Base-by-base conservation (phyloP, 2,888 invertebrate species). In the Oscheius sp. region DNA sequence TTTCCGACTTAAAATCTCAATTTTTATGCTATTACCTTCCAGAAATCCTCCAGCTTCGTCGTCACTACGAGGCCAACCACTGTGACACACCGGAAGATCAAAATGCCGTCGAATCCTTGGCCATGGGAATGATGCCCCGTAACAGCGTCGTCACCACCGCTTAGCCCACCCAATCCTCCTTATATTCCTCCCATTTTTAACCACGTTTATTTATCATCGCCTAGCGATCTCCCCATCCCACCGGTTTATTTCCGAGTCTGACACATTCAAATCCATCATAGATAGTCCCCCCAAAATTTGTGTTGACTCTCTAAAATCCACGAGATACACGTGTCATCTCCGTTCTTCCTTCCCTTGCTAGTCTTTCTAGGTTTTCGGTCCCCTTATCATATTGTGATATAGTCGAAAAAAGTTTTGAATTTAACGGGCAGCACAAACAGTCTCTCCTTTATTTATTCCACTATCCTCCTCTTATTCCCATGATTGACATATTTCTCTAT, bases 111-210 rank as follows among this genome's bases (percentile, higher is more conserved):
- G 56, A 55, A 43, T 69, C 69, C 2, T 41, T 69, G 9, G 55
- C 69, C 27, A 23, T 69, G 25, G 56, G 56, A 35, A 69, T 69
- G 69, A 18, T 69, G 18, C 69, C 69, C 27, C 16, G n/a, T 9
- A 56, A 69, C 25, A 55, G 55, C 29, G 35, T 69, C 23, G 35
- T 56, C 23, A 69, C 43, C 3, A 23, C 49, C 1, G 59, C 46
- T 25, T 70, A 46, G n/a, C 13, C 18, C 5, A 1, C 18, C n/a
- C n/a, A n/a, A n/a, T n/a, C n/a, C n/a, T n/a, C n/a, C n/a, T 58
- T n/a, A 29, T 35, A 27, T n/a, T 16, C 13, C 35, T 27, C 13
- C 55, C 35, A 13, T 9, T 6, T 35, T 6, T 35, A 35, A 35
- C 9, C 35, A 35, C 9, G 35, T 43, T n/a, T n/a, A 1, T 18